phyloP scores from a whole-genome alignment of 2,797 vertebrate genomes.

The Enteromius paludinosus region DNA sequence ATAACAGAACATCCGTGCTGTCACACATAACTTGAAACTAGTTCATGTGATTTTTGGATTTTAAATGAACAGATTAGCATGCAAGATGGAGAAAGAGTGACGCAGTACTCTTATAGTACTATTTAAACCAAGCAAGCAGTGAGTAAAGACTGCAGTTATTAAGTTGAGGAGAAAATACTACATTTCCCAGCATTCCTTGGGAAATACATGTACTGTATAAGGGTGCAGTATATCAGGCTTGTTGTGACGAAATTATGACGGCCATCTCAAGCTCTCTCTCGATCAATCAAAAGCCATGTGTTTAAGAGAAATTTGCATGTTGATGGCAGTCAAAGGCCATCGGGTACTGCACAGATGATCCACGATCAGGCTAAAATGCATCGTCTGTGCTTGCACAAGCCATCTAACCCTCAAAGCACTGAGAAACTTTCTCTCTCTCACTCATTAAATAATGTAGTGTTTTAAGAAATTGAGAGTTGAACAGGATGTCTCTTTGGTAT shows the following conservation, averaged over 20 bases:
- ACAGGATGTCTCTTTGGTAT: constrained; percentile 15
- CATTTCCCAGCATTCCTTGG: constrained; percentile 58
- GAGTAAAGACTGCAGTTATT: constrained; percentile 57
- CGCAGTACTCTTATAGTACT: constrained; percentile 47
- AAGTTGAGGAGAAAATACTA: constrained; percentile 57
- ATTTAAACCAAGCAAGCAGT: constrained; percentile 44
- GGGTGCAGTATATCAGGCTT: constrained; percentile 64
- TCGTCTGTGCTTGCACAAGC: constrained; percentile 52
- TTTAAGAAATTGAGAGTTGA: constrained; percentile 38
- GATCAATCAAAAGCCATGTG: constrained; percentile 73
- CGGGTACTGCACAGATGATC: constrained; percentile 30
- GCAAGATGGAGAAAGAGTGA: constrained; percentile 23
- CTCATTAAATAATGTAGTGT: constrained; percentile 22
- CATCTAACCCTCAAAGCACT: constrained; percentile 44
- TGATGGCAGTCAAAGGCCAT: constrained; percentile 54
- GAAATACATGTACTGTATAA: constrained; percentile 57
- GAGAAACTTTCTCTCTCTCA: constrained; percentile 55
- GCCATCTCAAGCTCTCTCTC: constrained; percentile 67
- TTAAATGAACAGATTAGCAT: constrained; percentile 45
- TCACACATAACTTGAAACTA: constrained; percentile 44
- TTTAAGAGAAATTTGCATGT: constrained; percentile 70
- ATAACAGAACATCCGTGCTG: constrained; percentile 57
- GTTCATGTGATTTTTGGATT: constrained; percentile 37
- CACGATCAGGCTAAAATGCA: constrained; percentile 31
- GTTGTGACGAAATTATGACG: constrained; percentile 58